Conservation (phyloP, 1,140 invertebrate genomes). For the Aphelinus atriplicis region DNA sequence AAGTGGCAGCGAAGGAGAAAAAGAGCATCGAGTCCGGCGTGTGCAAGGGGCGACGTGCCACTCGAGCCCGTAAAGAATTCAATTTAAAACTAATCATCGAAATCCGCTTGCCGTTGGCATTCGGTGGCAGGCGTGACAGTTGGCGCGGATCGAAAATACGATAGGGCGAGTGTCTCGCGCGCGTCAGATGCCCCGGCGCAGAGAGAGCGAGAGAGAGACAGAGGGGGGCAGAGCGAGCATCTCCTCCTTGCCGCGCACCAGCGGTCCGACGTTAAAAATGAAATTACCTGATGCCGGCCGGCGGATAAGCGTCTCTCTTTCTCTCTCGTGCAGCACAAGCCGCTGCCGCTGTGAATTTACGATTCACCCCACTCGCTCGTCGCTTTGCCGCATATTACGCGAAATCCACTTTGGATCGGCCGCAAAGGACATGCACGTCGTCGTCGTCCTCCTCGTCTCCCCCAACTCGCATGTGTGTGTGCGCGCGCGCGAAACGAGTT, state of each 20-base stretch:
- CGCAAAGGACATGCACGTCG: slow-evolving; percentile 46
- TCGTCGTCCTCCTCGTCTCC: slow-evolving; percentile 21
- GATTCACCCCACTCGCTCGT: slow-evolving; percentile 56
- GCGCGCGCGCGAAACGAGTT: slow-evolving; percentile 13
- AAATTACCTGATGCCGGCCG: slow-evolving; percentile 49
- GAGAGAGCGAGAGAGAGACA: slow-evolving; percentile 17
- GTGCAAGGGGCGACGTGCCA: no score
- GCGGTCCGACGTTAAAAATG: slow-evolving; percentile 51
- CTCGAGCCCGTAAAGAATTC: slow-evolving; percentile 22
- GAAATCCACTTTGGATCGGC: slow-evolving; percentile 56
- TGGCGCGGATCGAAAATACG: slow-evolving; percentile 13
- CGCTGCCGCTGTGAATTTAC: slow-evolving; percentile 47
- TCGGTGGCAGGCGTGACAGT: slow-evolving; percentile 13
- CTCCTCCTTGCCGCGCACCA: neutral
- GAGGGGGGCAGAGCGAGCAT: neutral
- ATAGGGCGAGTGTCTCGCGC: neutral
- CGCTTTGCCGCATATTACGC: slow-evolving; percentile 51
- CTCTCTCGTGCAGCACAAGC: neutral
- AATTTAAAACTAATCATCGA: slow-evolving; percentile 41
- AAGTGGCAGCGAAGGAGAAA: neutral
- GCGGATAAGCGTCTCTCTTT: no score
- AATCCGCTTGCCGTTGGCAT: slow-evolving; percentile 36
- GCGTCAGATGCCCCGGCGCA: neutral
- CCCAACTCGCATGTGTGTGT: neutral
- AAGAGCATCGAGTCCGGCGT: no score